phyloP scores from a whole-genome alignment of 2,113 vertebrate genomes.

The Zeus faber region DNA sequence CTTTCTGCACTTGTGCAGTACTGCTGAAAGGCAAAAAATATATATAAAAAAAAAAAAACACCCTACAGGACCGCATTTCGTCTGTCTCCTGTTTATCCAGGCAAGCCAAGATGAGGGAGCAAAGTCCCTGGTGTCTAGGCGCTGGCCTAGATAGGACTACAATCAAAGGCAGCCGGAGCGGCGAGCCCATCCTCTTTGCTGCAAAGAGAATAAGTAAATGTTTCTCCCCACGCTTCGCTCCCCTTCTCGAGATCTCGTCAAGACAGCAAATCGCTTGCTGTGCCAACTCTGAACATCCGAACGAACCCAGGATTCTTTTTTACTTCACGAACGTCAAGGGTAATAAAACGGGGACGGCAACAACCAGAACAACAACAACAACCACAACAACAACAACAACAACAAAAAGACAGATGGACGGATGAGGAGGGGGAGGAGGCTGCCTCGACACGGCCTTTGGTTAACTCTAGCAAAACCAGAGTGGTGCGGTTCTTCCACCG shows the following conservation, averaged over 20 bases:
- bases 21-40: neutral
- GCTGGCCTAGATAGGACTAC: slow-evolving; percentile 69
- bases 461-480: slow-evolving; percentile 49
- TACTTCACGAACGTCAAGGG: slow-evolving; percentile 21
- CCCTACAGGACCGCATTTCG: too few species aligned
- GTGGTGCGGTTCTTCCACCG: slow-evolving; percentile 18
- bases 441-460: slow-evolving; percentile 2
- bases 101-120: slow-evolving; percentile 51
- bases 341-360: slow-evolving; percentile 45
- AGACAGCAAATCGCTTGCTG: slow-evolving; percentile 44
- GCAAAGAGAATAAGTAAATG: slow-evolving; percentile 67
- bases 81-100: slow-evolving; percentile 55
- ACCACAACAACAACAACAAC: slow-evolving; percentile 23
- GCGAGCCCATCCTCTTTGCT: slow-evolving; percentile 49
- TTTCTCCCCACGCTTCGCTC: slow-evolving; percentile 40
- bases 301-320: too few species aligned
- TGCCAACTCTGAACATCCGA: slow-evolving; percentile 35
- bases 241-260: slow-evolving; percentile 39
- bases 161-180: slow-evolving; percentile 64
- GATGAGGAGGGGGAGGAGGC: slow-evolving; percentile 32
- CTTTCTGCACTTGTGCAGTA: too few species aligned
- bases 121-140: slow-evolving; percentile 59
- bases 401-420: slow-evolving; percentile 29
- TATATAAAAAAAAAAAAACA: slow-evolving; percentile 2
- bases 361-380: slow-evolving; percentile 16